These are phyloP conservation scores for Ichneumon xanthorius DNA, from an alignment of 2,888 invertebrate species.

Conservation along the genomic window DNA sequence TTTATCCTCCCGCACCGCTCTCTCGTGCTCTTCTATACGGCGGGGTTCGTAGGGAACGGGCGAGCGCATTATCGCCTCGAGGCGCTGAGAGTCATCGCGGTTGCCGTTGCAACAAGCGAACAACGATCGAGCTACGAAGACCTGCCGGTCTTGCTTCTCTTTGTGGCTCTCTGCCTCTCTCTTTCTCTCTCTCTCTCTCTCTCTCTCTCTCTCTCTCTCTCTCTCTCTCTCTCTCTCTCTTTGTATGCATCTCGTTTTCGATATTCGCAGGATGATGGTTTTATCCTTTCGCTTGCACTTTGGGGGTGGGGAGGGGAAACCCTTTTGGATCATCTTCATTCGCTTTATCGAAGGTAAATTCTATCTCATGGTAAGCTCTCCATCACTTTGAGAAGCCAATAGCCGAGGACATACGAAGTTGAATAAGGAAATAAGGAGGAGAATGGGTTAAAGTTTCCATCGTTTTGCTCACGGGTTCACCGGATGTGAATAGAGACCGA, in stretches of 20 bases:
- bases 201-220: too few relatives aligned
- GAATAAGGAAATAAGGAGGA: constrained; percentile 1
- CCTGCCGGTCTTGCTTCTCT: constrained; percentile 15
- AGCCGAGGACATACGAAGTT: neutral
- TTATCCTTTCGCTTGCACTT: constrained; percentile 42
- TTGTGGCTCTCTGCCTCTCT: neutral
- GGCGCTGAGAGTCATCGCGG: constrained; percentile 65
- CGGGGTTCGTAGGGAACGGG: constrained; percentile 42
- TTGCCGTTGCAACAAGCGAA: constrained; percentile 61
- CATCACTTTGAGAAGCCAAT: neutral
- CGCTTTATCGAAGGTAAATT: constrained; percentile 8
- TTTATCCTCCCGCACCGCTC: constrained; percentile 48
- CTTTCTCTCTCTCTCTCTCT: too few relatives aligned
- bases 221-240: neutral
- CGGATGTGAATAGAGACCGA: constrained; percentile 2
- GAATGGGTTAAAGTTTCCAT: constrained; percentile 6
- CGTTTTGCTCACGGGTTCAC: neutral
- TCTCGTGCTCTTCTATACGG: constrained; percentile 8
- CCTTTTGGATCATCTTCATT: constrained; percentile 43
- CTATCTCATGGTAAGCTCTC: neutral
- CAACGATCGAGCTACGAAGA: constrained; percentile 9
- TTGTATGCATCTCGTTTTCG: constrained; percentile 9
- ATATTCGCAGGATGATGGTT: constrained; percentile 58
- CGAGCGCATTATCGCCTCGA: constrained; percentile 68
- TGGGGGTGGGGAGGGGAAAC: neutral